Base-by-base conservation (phyloP, 2,888 invertebrate genomes). In the Asteroscopus sphinx region DNA sequence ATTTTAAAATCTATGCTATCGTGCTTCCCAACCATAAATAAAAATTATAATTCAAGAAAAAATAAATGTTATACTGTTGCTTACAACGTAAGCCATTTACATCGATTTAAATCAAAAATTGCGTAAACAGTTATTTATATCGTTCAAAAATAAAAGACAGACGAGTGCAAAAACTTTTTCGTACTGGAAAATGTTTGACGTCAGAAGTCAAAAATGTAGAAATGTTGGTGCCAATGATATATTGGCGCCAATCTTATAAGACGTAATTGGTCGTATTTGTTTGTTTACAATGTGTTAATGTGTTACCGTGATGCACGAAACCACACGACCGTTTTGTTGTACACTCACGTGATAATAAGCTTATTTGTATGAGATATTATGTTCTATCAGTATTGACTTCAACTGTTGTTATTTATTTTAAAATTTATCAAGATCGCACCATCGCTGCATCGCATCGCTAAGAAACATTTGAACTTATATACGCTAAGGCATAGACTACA, bases 351-450 rank as follows among this genome's bases (percentile, higher is more conserved):
- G 63, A 68, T 64, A 64, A 51, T 28, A 17, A 15, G 15, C 17
- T 16, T 52, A 68, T 63, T 63, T 68, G 61, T 52, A 42, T 68
- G 42, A 13, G 40, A 46, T 68, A 63, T 68, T 63, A 35, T 63
- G 60, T 7, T 68, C 42, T 33, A 60, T n/a, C n/a, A n/a, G n/a
- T 40, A 45, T 35, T 40, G 11, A 21, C 48, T 68, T 59, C 15
- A 30, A 62, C n/a, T 37, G 30, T 33, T 13, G 66, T 26, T 62
- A 26, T 37, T 26, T 62, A 26, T 37, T 32, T 53, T 37, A 6
- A 64, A 26, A 37, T 2, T 12, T 37, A 28, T 15, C 15, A 8
- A 55, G 17, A n/a, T n/a, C n/a, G n/a, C n/a, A n/a, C n/a, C n/a
- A n/a, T n/a, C n/a, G n/a, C n/a, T n/a, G n/a, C n/a, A n/a, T n/a